A percentile compares a stretch with the other conserved stretches of the same genome.
These are phyloP conservation scores for Sialia sialis DNA, from an alignment of 2,113 vertebrate genomes.

Conservation along the genomic window DNA sequence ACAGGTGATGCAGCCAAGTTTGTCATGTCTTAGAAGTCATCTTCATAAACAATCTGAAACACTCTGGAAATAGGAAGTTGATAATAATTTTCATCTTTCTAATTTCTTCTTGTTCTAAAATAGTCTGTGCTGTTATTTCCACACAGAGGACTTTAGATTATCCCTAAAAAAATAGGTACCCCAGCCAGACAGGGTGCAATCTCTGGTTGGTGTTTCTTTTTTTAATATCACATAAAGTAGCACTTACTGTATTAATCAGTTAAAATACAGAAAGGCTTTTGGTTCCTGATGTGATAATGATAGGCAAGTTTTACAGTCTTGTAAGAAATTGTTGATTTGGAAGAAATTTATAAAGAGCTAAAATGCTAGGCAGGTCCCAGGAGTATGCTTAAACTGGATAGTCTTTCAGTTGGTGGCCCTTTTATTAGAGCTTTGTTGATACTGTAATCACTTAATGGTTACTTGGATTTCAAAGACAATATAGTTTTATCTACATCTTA, in stretches of 20 bases:
- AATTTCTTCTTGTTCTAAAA: neutral
- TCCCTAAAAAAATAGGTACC: neutral
- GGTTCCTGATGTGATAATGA: neutral
- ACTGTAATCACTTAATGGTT: neutral
- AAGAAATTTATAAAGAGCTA: neutral
- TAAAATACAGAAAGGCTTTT: neutral
- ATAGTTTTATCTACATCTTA: neutral
- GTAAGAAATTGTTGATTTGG: neutral
- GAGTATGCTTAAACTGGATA: neutral
- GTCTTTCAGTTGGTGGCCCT: neutral
- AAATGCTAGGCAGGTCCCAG: neutral
- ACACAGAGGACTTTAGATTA: neutral
- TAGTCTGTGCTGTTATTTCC: neutral
- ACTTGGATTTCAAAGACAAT: neutral
- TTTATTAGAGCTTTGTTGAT: neutral
- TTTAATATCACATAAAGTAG: neutral
- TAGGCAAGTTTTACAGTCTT: neutral
- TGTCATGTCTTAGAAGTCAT: neutral
- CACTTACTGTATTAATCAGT: neutral
- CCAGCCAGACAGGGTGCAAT: neutral
- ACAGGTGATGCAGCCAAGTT: neutral
- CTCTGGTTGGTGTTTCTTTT: neutral
- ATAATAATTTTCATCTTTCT: neutral
- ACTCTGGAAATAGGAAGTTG: neutral
- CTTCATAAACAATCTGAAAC: neutral